Evolutionary conservation across 2,888 invertebrate genomes (phyloP).

Genomic region (Ryuthela nishihirai): DNA sequence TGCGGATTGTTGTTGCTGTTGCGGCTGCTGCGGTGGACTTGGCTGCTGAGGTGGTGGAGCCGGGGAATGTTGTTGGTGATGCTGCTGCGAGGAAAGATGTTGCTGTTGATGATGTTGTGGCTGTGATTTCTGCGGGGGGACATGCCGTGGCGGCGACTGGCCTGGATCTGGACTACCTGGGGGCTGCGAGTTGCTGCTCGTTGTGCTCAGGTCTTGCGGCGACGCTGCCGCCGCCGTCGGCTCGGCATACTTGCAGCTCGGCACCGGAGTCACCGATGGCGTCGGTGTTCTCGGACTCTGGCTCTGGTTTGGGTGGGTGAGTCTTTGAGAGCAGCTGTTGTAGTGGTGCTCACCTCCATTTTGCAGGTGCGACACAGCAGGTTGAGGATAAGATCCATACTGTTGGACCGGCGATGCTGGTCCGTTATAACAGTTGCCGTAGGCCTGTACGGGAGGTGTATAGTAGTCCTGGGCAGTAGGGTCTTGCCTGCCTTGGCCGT

Average conservation of each 20-base stretch:
- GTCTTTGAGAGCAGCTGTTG: constrained; percentile 36
- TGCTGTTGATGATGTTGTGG: constrained; percentile 23
- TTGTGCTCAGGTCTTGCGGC: constrained; percentile 42
- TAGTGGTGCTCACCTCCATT: constrained; percentile 36
- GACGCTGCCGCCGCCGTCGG: constrained; percentile 39
- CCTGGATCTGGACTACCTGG: constrained; percentile 31
- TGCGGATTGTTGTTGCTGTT: constrained; percentile 60
- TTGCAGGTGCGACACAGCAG: constrained; percentile 45
- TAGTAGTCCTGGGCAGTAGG: constrained; percentile 44
- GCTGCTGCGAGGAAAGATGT: constrained; percentile 30
- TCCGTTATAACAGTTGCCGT: constrained; percentile 42
- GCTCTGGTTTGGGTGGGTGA: constrained; percentile 12
- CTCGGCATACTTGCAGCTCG: constrained; percentile 54
- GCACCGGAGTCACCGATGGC: constrained; percentile 40
- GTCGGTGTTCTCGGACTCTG: constrained; percentile 36
- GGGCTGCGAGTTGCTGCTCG: constrained; percentile 34
- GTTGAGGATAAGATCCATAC: constrained; percentile 64
- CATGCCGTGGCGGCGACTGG: constrained; percentile 13
- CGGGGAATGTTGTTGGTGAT: constrained; percentile 37
- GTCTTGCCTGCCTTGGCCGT: constrained; percentile 56
- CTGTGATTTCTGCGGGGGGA: constrained; percentile 12
- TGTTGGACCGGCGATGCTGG: constrained; percentile 34
- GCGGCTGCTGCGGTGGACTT: constrained; percentile 54
- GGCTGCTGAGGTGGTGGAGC: constrained; percentile 47
- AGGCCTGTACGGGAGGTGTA: constrained; percentile 43